A percentile compares a stretch with the other conserved stretches of the same genome.
These are phyloP conservation scores for Cherax destructor DNA, from an alignment of 1,140 invertebrate genomes.

Conservation along the genomic window DNA sequence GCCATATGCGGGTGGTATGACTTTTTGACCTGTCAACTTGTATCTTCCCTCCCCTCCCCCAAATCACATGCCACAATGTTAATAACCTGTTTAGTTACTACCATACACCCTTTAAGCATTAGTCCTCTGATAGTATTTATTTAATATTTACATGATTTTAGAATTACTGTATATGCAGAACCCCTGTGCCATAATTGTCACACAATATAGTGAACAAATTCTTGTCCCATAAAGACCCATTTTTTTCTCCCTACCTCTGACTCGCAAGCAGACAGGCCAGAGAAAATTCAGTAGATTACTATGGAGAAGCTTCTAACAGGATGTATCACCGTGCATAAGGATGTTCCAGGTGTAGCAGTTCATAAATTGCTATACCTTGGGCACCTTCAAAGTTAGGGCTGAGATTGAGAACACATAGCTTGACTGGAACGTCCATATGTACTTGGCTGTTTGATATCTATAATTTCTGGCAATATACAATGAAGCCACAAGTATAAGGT, in stretches of 20 bases:
- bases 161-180: neutral
- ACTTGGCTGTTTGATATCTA: conserved; percentile 21
- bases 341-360: conserved; percentile 25
- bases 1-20: conserved; percentile 42
- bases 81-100: neutral
- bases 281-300: conserved; percentile 13
- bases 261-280: conserved; percentile 41
- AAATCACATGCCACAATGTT: neutral
- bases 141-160: neutral
- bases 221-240: neutral
- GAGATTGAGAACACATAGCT: neutral
- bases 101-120: neutral
- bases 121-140: neutral
- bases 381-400: conserved; percentile 4
- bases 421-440: conserved; percentile 47
- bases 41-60: neutral
- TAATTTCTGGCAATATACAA: conserved; percentile 33
- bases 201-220: neutral
- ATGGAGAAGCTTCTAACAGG: conserved; percentile 35
- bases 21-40: conserved; percentile 45
- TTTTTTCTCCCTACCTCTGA: neutral
- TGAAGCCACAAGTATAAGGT: conserved; percentile 41
- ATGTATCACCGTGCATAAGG: conserved; percentile 36
- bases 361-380: neutral
- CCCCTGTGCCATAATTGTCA: neutral